Percentiles rank a stretch among this genome's conserved stretches.
Conservation (phyloP, 2,113 vertebrate species). For the Phyllopteryx taeniolatus region DNA sequence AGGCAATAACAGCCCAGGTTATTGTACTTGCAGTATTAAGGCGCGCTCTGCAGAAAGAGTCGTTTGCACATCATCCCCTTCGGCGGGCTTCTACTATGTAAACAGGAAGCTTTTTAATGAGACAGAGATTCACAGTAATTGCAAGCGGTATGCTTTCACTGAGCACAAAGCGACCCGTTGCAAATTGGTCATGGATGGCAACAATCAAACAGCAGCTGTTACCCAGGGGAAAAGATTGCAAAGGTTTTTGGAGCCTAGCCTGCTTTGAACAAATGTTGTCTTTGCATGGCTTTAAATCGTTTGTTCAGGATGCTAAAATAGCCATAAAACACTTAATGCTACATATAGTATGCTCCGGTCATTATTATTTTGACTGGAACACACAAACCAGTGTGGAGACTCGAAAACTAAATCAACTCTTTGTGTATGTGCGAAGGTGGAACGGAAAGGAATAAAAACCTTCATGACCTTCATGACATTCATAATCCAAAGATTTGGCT, state of each 20-base stretch:
- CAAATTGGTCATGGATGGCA: constrained; percentile 46
- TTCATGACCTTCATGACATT: constrained; percentile 8
- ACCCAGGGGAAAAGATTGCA: constrained; percentile 48
- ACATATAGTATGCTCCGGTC: neutral
- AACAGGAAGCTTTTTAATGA: constrained; percentile 57
- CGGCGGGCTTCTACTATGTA: constrained; percentile 33
- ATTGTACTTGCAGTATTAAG: constrained; percentile 19
- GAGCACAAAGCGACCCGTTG: constrained; percentile 51
- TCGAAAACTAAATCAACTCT: neutral
- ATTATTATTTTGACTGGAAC: neutral
- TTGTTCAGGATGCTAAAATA: constrained; percentile 25
- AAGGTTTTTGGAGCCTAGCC: constrained; percentile 46
- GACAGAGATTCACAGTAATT: constrained; percentile 59
- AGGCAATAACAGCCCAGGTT: constrained; percentile 18
- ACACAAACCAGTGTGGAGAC: neutral
- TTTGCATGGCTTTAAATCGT: constrained; percentile 46
- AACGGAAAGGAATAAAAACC: neutral
- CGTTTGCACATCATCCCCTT: constrained; percentile 48
- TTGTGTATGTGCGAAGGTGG: neutral
- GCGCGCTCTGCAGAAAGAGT: constrained; percentile 17
- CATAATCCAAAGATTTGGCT: constrained; percentile 6
- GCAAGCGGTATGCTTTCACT: constrained; percentile 38
- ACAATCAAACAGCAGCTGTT: constrained; percentile 45
- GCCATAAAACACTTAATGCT: constrained; percentile 31
- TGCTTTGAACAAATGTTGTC: constrained; percentile 52